These are phyloP conservation scores for Urocitellus parryii DNA, from an alignment of 2,113 vertebrate species.

Conservation along the genomic window DNA sequence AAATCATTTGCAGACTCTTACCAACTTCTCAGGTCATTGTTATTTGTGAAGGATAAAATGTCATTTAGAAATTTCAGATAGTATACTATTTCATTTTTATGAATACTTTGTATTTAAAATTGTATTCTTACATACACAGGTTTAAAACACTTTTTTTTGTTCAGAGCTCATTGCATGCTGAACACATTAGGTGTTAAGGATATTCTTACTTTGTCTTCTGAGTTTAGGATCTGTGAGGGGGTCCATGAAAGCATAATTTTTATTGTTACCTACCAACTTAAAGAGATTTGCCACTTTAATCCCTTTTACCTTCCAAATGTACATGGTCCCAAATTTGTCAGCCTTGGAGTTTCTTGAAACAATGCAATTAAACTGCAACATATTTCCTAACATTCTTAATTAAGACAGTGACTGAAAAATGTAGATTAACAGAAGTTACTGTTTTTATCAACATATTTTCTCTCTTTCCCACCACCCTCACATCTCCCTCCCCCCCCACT, in stretches of 20 bases:
- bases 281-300: slow-evolving; percentile 46
- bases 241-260: not conserved
- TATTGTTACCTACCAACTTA: not conserved
- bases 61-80: slow-evolving; percentile 5
- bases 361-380: slow-evolving; percentile 86
- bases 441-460: slow-evolving; percentile 87
- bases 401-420: slow-evolving; percentile 87
- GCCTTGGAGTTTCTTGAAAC: slow-evolving; percentile 82
- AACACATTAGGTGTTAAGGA: not conserved
- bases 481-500: slow-evolving; percentile 46
- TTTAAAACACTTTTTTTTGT: not conserved
- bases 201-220: slow-evolving; percentile 25
- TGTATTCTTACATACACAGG: not conserved
- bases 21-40: not conserved
- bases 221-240: not conserved
- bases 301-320: slow-evolving; percentile 37
- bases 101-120: slow-evolving; percentile 23
- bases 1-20: not conserved
- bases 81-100: not conserved
- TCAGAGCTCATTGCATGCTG: not conserved
- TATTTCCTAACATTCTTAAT: slow-evolving; percentile 85
- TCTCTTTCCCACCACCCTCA: slow-evolving; percentile 61
- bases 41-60: not conserved
- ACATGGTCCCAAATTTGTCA: slow-evolving; percentile 62
- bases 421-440: slow-evolving; percentile 88